Evolutionary conservation across 2,888 invertebrate genomes (phyloP), one percentile per base, ranked within the genome.

Genomic region (Drosophila borborema): DNA sequence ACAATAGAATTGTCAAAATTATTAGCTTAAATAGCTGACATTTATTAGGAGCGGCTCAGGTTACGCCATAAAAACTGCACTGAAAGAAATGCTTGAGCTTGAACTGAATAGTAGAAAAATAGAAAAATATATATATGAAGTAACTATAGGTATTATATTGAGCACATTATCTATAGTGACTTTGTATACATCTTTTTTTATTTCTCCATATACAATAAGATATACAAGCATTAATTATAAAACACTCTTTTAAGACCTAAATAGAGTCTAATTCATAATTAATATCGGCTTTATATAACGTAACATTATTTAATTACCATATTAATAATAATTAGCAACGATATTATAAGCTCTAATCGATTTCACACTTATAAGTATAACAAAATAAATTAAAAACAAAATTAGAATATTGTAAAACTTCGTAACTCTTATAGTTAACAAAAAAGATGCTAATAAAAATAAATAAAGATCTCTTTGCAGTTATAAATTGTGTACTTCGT

Each of bases 1-100:
- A 79, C 89, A 91, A 89, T 88, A 83, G 85, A 91, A 91, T 82
- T 90, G 89, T 82, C 80, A 85, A 90, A 91, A 85, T 89, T 90
- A 91, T 91, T 85, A 78, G 77, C 78, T 80, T 72, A 80, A 91
- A 90, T 89, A 81, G 84, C 89, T 78, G 82, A 82, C 91, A 90
- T 91, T 91, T 90, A 87, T 90, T 88, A 90, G 70, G 40, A 59
- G 56, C 38, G 60, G 34, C 58, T 87, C 78, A 54, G 69, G 76
- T 74, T 68, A 70, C 53, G 51, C 51, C 43, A 49, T 48, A 40
- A 76, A 70, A 62, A 59, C n/a, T 56, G 23, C 56, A 58, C 53
- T 59, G 46, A 51, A 45, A 28, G 58, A 31, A 38, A 16, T 9
- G 2, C 28, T 10, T 28, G 4, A 34, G 18, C n/a, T 9, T 1